Evolutionary conservation across 2,113 vertebrate genomes (phyloP), one percentile per base, ranked within the genome.

Genomic region (Turnix velox): DNA sequence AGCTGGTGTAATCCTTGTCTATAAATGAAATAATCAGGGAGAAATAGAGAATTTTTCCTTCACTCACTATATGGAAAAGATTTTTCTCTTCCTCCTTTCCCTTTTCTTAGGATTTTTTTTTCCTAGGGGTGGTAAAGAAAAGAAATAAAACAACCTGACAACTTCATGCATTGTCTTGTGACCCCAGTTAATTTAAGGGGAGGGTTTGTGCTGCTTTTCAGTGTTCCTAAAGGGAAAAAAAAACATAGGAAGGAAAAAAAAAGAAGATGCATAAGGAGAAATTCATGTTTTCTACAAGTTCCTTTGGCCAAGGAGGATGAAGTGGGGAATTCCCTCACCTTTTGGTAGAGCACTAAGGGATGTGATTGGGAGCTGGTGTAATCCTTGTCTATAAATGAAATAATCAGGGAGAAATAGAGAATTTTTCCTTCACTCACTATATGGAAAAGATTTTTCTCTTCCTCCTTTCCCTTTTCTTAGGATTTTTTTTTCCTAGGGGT

Each of bases 371-470:
- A 80, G 68, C 69, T 54, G 72, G 57, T 45, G 49, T 91, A 88
- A 96, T 84, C 89, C 90, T 93, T 17, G 61, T 84, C 78, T 39
- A 88, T 90, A 95, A 92, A 94, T 51, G 51, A 84, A 52, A 35
- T 43, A 75, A 77, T n/a, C 75, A 68, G 42, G 2, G 9, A 89
- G 90, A 24, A 54, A 91, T 76, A 37, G 48, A 84, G 88, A 91
- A 96, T 94, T 94, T 92, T 81, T 73, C 92, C 74, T 95, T 88
- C 74, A 45, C 23, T 94, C 23, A 55, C 93, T 93, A 78, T 31
- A 79, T 84, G 94, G 94, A 95, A 94, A 97, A 97, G 97, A 95
- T 97, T 97, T 96, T 93, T 42, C 72, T 88, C 28, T 43, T 89
- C 80, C n/a, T n/a, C n/a, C n/a, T n/a, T n/a, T n/a, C n/a, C n/a